These are phyloP conservation scores for Ceyx cyanopectus DNA, from an alignment of 2,113 vertebrate species.

Conservation along the genomic window DNA sequence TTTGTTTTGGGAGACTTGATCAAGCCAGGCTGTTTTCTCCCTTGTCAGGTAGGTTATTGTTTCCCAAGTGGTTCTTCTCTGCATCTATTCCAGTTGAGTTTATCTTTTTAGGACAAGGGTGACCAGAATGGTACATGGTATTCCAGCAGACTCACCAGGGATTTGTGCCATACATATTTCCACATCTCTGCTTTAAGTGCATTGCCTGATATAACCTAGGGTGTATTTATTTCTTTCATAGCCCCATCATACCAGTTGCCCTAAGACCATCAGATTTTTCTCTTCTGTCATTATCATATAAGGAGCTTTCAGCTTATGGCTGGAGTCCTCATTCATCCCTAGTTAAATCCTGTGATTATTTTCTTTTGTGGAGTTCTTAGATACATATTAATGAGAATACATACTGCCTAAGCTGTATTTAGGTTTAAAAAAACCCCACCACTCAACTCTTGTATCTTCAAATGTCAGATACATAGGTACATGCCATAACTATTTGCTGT, in stretches of 20 bases:
- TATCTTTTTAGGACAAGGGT: neutral
- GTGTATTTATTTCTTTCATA: neutral
- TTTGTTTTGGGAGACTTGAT: neutral
- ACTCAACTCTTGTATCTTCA: neutral
- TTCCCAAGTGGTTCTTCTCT: neutral
- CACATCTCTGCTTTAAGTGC: neutral
- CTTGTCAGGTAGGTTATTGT: neutral
- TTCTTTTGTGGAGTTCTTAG: slow-evolving; percentile 21
- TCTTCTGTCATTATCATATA: neutral
- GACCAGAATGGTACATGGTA: neutral
- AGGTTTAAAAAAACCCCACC: neutral
- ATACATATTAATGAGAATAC: slow-evolving; percentile 38
- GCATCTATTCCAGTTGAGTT: neutral
- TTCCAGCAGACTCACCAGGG: neutral
- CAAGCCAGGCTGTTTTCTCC: neutral
- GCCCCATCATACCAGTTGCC: neutral
- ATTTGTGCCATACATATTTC: neutral
- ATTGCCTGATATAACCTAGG: neutral
- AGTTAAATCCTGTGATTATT: slow-evolving; percentile 38
- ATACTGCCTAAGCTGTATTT: neutral
- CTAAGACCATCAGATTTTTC: neutral
- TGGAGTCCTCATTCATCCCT: neutral
- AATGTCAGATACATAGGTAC: slow-evolving; percentile 47
- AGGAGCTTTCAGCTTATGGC: slow-evolving; percentile 21
- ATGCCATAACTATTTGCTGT: neutral